These are phyloP conservation scores for Brachyopa scutellaris DNA, from an alignment of 2,888 invertebrate genomes.

Conservation along the genomic window DNA sequence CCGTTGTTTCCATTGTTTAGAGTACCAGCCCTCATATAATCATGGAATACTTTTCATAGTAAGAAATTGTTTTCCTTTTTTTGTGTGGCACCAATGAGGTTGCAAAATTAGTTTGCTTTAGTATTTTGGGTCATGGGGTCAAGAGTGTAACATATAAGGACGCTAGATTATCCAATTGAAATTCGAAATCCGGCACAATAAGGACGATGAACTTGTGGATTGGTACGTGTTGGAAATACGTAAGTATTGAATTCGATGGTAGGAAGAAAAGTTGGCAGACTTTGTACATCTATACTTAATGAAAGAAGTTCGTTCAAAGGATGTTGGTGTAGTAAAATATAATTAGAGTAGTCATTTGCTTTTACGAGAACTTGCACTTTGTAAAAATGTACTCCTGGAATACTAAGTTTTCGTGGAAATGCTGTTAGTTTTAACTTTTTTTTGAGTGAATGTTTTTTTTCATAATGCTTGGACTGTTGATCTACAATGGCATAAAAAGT, in stretches of 20 bases:
- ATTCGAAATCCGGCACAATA: neutral
- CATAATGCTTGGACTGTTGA: no score
- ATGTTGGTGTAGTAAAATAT: neutral
- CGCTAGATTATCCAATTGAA: conserved; percentile 3
- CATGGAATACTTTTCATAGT: neutral
- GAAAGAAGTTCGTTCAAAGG: neutral
- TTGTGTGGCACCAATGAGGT: no score
- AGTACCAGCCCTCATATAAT: no score
- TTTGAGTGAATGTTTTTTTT: no score
- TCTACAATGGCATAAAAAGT: no score
- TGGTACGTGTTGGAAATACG: neutral
- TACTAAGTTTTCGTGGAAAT: no score
- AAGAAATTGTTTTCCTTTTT: neutral
- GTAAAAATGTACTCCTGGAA: no score
- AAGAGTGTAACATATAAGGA: conserved; percentile 10
- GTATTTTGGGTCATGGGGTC: conserved; percentile 31
- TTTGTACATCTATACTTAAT: neutral
- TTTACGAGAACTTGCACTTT: no score
- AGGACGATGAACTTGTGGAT: conserved; percentile 27
- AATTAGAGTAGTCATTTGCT: neutral
- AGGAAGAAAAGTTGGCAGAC: neutral
- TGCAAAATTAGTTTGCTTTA: neutral
- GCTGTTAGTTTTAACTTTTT: no score
- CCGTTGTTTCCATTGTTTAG: no score
- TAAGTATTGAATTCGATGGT: neutral